Percentiles rank a stretch among this genome's conserved stretches.
Evolutionary conservation across 2,888 invertebrate genomes (phyloP).

Genomic region (Rugalucina vietnamica): DNA sequence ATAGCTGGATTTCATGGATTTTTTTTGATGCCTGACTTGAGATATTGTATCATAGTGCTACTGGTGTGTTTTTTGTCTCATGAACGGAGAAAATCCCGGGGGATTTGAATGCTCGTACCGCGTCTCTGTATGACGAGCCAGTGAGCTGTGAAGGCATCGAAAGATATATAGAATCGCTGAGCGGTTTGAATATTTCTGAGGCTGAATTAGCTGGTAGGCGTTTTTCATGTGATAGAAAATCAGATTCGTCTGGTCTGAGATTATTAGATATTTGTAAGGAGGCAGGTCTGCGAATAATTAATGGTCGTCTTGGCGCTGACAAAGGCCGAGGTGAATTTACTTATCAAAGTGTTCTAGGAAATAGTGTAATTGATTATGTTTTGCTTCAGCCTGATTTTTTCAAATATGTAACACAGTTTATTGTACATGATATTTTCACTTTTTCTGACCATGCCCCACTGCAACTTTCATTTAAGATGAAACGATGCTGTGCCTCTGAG

Average conservation of each 20-base stretch:
- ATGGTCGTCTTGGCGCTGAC: conserved; percentile 12
- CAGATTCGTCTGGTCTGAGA: not conserved
- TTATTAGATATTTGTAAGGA: conserved; percentile 10
- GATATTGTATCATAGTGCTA: not conserved
- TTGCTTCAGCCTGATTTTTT: not conserved
- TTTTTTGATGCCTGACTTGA: not conserved
- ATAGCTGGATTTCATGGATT: not conserved
- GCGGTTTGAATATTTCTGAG: no score
- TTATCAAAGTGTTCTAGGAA: not conserved
- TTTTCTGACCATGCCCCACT: conserved; percentile 18
- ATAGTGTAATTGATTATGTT: not conserved
- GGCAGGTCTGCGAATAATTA: not conserved
- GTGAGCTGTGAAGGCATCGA: no score
- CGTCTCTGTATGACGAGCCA: no score
- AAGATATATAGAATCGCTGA: no score
- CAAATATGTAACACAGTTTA: not conserved
- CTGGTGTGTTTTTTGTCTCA: not conserved
- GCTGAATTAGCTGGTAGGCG: no score
- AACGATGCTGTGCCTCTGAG: not conserved
- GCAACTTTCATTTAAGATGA: not conserved
- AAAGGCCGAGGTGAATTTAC: not conserved
- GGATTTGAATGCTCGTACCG: no score
- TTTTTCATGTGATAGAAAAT: no score
- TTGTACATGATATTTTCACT: not conserved
- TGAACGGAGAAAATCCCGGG: not conserved